Base-by-base conservation (phyloP, 1,140 invertebrate genomes). In the Drosophila malerkotliana region DNA sequence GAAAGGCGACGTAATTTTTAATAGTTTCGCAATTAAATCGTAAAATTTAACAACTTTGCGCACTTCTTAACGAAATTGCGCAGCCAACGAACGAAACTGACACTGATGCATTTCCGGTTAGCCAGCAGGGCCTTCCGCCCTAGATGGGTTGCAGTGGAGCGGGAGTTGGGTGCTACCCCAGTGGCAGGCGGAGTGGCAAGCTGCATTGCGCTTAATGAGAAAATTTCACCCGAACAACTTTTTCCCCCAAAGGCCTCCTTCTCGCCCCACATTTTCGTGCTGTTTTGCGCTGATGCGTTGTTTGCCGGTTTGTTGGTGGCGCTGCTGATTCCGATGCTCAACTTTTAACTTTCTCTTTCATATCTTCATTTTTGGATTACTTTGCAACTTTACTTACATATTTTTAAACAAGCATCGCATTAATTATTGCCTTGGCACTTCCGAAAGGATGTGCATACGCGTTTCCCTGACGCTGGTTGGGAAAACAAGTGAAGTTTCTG, bases 41-140 rank as follows among this genome's bases (percentile, higher is more conserved):
- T 90, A 90, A 90, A 90, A 85, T 90, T 90, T 90, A 81, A 90
- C 85, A 90, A 90, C 85, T 90, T 90, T 90, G 81, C 75, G 81
- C 85, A 90, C 80, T 88, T 89, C 85, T 85, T 90, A 78, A 81
- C 69, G 81, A 90, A 90, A 81, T 81, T 85, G 72, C 72, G 60
- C 49, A 37, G 44, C 72, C 44, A 37, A 47, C 75, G 72, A 63
- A 57, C 72, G 66, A 76, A 79, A 87, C 82, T 87, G 82, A 87
- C 82, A 87, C 82, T 87, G 82, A 87, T 87, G 82, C 82, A 88
- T 87, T 87, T 87, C 83, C 82, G 82, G 68, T 76, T 79, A 74
- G 59, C 75, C 62, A 56, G 62, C 47, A 69, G 63, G 47, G 58
- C 73, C 51, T 44, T 14, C 15, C 15, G n/a, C 6, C 34, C 34